phyloP scores from a whole-genome alignment of 2,797 vertebrate species.

The Oreortyx pictus region DNA sequence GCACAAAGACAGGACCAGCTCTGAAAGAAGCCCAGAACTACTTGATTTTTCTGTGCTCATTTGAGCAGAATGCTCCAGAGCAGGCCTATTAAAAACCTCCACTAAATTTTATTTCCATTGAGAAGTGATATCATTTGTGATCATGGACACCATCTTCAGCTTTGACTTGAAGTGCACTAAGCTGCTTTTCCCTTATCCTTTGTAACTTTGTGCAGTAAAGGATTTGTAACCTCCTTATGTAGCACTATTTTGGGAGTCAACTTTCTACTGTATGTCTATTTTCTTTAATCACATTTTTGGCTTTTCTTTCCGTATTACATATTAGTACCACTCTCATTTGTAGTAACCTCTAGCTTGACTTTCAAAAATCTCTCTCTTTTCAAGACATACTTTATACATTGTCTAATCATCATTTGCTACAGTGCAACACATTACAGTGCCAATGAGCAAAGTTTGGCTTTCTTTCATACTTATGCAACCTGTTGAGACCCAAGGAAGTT shows the following conservation, averaged over 20 bases:
- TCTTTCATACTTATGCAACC: background rate
- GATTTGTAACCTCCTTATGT: constrained; percentile 52
- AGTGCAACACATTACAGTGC: background rate
- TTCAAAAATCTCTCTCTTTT: constrained; percentile 36
- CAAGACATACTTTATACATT: background rate
- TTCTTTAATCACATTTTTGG: constrained; percentile 45
- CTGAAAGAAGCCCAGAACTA: background rate
- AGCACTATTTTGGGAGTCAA: constrained; percentile 6
- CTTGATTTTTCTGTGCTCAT: constrained; percentile 41
- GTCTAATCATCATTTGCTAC: background rate
- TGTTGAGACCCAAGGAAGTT: background rate
- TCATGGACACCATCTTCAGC: constrained; percentile 14
- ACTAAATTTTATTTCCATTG: constrained; percentile 23
- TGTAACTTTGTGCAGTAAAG: constrained; percentile 56
- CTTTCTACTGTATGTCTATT: constrained; percentile 43
- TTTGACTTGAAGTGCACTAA: constrained; percentile 51
- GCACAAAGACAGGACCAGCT: constrained; percentile 24
- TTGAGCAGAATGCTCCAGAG: constrained; percentile 31
- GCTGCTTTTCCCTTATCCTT: constrained; percentile 43
- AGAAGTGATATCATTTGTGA: constrained; percentile 19
- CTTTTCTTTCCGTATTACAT: constrained; percentile 32
- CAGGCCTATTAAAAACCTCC: constrained; percentile 1
- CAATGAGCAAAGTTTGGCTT: background rate
- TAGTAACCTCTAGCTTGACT: constrained; percentile 19
- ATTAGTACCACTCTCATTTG: constrained; percentile 3